A percentile compares a stretch with the other conserved stretches of the same genome.
Conservation (phyloP, 2,113 vertebrate genomes). For the Microcebus jonahi region DNA sequence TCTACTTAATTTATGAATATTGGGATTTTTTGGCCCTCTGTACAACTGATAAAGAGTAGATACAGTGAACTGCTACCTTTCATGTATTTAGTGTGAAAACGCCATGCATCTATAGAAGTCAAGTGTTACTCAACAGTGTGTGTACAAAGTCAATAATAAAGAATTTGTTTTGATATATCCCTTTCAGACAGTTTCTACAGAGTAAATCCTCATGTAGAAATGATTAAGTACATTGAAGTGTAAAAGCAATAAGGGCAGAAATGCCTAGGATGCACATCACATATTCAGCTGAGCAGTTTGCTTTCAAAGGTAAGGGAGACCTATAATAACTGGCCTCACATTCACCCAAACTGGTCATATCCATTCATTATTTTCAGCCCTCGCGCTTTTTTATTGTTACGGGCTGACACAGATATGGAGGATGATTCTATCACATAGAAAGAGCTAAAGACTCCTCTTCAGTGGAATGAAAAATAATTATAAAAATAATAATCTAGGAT, state of each 20-base stretch:
- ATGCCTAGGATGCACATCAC: neutral
- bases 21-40: neutral
- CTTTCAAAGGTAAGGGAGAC: neutral
- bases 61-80: neutral
- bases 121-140: neutral
- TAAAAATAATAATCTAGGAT: neutral
- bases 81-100: neutral
- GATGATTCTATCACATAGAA: neutral
- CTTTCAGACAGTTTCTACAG: neutral
- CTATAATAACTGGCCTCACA: neutral
- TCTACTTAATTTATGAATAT: neutral
- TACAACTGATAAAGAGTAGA: neutral
- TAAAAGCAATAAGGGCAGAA: neutral
- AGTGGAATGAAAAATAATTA: neutral
- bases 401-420: neutral
- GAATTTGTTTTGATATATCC: neutral
- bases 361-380: neutral
- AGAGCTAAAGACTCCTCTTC: neutral
- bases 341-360: neutral
- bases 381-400: neutral
- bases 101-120: neutral
- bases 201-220: neutral
- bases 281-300: neutral
- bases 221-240: neutral
- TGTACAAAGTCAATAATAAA: neutral